Percentiles rank a stretch among this genome's conserved stretches.
phyloP scores from a whole-genome alignment of 2,113 vertebrate species.

The Gracilinanus agilis region DNA sequence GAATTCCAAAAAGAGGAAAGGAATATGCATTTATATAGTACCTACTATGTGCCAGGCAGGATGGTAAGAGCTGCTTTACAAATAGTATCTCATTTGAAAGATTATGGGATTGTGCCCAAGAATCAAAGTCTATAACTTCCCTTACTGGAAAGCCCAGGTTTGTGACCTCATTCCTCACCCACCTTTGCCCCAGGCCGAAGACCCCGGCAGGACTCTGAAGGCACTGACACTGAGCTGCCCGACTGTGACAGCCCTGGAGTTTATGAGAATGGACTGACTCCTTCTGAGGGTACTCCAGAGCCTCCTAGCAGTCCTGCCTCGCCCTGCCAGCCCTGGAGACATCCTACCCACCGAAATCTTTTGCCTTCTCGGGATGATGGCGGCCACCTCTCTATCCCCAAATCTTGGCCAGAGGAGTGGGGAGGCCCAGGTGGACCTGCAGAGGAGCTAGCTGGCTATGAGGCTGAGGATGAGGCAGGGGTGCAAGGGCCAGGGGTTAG shows the following conservation, averaged over 20 bases:
- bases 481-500: slow-evolving; percentile 70
- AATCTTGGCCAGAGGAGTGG: slow-evolving; percentile 81
- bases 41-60: neutral
- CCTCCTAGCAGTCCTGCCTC: slow-evolving; percentile 80
- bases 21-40: neutral
- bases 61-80: neutral
- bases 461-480: slow-evolving; percentile 79
- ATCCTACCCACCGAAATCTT: slow-evolving; percentile 74
- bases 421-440: slow-evolving; percentile 68
- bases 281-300: slow-evolving; percentile 80
- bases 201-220: slow-evolving; percentile 79
- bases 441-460: slow-evolving; percentile 78
- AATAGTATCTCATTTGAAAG: neutral
- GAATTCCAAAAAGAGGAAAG: neutral
- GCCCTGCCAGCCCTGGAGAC: slow-evolving; percentile 76
- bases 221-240: slow-evolving; percentile 80
- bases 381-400: slow-evolving; percentile 76
- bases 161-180: slow-evolving; percentile 53
- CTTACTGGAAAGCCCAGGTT: neutral
- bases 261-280: slow-evolving; percentile 82
- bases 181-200: slow-evolving; percentile 69
- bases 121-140: slow-evolving; percentile 9
- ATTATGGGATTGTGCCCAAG: neutral
- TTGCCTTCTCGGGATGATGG: slow-evolving; percentile 76
- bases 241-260: slow-evolving; percentile 81